Base-by-base conservation (phyloP, 2,113 vertebrate genomes). In the Poicephalus gulielmi region DNA sequence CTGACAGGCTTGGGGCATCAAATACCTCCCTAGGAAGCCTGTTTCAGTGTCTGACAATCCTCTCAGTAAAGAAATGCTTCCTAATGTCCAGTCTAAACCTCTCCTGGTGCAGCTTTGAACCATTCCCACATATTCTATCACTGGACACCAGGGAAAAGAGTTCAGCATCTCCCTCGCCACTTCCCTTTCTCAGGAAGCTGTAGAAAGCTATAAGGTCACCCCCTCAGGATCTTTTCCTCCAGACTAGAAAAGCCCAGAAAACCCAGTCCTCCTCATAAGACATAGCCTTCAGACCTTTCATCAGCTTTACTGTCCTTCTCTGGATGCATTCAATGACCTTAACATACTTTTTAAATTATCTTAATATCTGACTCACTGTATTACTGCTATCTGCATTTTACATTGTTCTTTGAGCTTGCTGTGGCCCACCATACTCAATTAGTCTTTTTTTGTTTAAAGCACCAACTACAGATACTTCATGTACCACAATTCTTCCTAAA, bases 1-100 rank as follows among this genome's bases (percentile, higher is more conserved):
- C 8, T 35, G 35, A 39, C 27, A 71, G 49, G 8, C 13, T 20
- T 33, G 16, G 17, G 11, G 6, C 13, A 57, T 39, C 5, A 9
- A 52, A 13, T 4, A 49, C 9, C 6, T 74, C 31, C n/a, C 27
- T n/a, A 49, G 13, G 18, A 63, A 80, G 6, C 2, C 27, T 68
- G 3, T 43, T 30, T 7, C 35, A 44, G 6, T 13, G 28, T n/a
- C 63, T 74, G 41, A 39, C 37, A 39, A 39, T 39, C 37, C 37
- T 39, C 27, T n/a, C 0, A 0, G 35, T 49, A 49, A 27, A 49
- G 35, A 68, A 88, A n/a, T 33, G 6, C 5, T 57, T 57, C 19
- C 11, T 44, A 13, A 25, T 44, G 6, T 39, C 4, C 35, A 19
- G 11, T 17, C 27, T 30, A 24, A 74, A n/a, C 31, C 19, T 63